Conservation (phyloP, 2,888 invertebrate species). For the Hofmannophila pseudospretella region DNA sequence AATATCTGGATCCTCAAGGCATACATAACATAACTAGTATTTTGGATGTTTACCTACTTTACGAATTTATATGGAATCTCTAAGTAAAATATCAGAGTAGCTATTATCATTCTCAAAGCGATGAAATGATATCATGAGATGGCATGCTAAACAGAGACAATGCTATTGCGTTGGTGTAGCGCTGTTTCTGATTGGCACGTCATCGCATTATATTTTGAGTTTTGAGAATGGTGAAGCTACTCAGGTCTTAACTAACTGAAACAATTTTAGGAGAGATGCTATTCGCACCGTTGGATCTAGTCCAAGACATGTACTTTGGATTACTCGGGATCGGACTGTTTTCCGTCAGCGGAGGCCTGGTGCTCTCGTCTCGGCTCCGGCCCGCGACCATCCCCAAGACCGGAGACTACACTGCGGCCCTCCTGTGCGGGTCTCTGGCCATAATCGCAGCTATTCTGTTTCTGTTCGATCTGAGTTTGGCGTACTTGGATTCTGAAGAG, state of each 20-base stretch:
- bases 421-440: conserved; percentile 44
- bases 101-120: no score
- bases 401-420: conserved; percentile 44
- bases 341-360: conserved; percentile 48
- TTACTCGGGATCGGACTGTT: conserved; percentile 54
- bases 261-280: conserved; percentile 65
- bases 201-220: no score
- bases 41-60: no score
- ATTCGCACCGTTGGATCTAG: conserved; percentile 63
- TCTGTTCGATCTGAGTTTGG: conserved; percentile 60
- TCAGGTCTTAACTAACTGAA: not conserved
- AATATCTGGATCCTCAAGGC: no score
- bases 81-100: no score
- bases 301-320: conserved; percentile 68
- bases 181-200: no score
- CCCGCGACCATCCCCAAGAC: conserved; percentile 41
- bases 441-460: conserved; percentile 49
- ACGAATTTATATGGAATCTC: no score
- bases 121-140: no score
- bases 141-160: no score
- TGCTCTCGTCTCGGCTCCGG: conserved; percentile 40
- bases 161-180: no score
- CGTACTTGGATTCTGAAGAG: conserved; percentile 67
- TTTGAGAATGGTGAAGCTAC: not conserved
- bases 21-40: no score